A percentile compares a stretch with the other conserved stretches of the same genome.
These are phyloP conservation scores for Sitodiplosis mosellana DNA, from an alignment of 1,140 invertebrate species.

Conservation along the genomic window DNA sequence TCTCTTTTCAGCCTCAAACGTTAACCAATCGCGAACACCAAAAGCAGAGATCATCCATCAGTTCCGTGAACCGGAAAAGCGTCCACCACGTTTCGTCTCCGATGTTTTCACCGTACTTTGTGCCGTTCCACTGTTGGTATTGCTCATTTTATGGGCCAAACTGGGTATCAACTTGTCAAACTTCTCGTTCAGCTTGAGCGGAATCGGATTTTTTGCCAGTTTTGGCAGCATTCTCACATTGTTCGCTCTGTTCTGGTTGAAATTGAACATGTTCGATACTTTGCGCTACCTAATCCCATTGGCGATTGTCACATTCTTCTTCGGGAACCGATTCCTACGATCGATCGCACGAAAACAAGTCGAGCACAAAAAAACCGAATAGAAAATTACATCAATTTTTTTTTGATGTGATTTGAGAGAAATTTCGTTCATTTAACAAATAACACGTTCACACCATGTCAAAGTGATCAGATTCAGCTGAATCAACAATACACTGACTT, in stretches of 20 bases:
- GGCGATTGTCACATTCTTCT: constrained; percentile 71
- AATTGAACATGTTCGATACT: constrained; percentile 92
- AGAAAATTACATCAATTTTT: no score
- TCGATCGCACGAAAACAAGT: constrained; percentile 31
- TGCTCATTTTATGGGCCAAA: constrained; percentile 73
- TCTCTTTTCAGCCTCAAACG: constrained; percentile 18
- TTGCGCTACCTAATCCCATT: constrained; percentile 72
- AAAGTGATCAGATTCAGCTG: no score
- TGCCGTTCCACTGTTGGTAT: constrained; percentile 59
- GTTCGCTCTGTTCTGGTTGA: constrained; percentile 79
- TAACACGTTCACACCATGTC: no score
- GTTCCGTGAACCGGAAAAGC: constrained; percentile 81
- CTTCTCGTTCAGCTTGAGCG: constrained; percentile 58
- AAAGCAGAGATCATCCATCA: constrained; percentile 81
- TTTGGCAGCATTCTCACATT: constrained; percentile 69
- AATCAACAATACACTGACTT: no score
- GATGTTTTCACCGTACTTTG: constrained; percentile 77
- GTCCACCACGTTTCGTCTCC: constrained; percentile 72
- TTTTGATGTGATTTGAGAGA: no score
- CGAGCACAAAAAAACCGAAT: neutral
- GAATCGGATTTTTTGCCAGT: constrained; percentile 73
- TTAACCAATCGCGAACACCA: constrained; percentile 23
- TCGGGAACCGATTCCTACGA: constrained; percentile 76
- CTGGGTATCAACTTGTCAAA: constrained; percentile 79
- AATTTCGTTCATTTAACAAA: no score